These are phyloP conservation scores for Endomychus coccineus DNA, from an alignment of 2,888 invertebrate genomes.

Conservation along the genomic window DNA sequence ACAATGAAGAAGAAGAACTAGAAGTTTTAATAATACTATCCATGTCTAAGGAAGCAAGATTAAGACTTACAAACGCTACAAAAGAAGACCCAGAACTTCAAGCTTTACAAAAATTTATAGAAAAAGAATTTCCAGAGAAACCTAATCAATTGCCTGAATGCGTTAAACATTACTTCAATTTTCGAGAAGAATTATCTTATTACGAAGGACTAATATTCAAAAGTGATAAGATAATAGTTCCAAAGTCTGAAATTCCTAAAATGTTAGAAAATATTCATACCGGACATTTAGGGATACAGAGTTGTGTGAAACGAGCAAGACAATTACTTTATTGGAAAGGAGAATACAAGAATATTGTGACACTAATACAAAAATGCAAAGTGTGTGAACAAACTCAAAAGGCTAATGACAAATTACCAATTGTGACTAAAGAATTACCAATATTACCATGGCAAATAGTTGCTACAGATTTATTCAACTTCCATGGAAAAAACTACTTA, in stretches of 20 bases:
- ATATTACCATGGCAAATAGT: constrained; percentile 13
- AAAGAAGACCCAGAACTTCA: constrained; percentile 5
- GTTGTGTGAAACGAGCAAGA: constrained; percentile 12
- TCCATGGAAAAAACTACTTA: constrained; percentile 9
- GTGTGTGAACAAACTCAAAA: constrained; percentile 10
- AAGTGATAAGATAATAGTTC: too few species aligned
- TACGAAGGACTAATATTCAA: not conserved
- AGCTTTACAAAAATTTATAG: not conserved
- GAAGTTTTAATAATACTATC: constrained; percentile 5
- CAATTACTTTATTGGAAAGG: constrained; percentile 14
- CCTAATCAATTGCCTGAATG: not conserved
- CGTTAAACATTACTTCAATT: constrained; percentile 8
- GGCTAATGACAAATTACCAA: constrained; percentile 12
- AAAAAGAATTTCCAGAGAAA: constrained; percentile 5
- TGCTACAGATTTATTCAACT: constrained; percentile 11
- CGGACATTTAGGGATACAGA: constrained; percentile 15
- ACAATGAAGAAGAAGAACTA: constrained; percentile 4
- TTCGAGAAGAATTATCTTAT: constrained; percentile 6
- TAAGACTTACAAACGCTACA: too few species aligned
- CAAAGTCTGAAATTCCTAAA: too few species aligned
- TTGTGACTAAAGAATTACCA: constrained; percentile 9
- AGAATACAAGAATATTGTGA: constrained; percentile 10
- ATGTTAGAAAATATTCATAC: constrained; percentile 10
- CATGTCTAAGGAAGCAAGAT: too few species aligned
- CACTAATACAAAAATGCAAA: constrained; percentile 7